Base-by-base conservation (phyloP, 2,113 vertebrate species). In the Hyla sarda region DNA sequence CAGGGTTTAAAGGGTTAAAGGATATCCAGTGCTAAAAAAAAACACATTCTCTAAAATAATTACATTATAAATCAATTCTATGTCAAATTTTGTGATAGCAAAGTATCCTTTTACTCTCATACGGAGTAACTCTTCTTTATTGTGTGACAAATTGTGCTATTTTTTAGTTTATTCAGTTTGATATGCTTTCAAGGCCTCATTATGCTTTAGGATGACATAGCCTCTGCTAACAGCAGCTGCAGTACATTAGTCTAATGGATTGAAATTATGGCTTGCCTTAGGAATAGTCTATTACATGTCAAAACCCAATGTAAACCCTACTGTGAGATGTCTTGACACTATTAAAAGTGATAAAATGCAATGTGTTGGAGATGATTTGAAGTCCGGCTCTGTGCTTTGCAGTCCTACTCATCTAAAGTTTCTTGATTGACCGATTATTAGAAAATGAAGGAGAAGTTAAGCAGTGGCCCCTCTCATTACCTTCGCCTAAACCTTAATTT, bases 241-340 rank as follows among this genome's bases (percentile, higher is more conserved):
- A 90, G 85, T 91, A 85, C 87, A 92, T 93, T 93, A 93, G 87
- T 32, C 87, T 93, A 95, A 94, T 92, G 91, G 90, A 90, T 82
- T 89, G 83, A 87, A 94, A 93, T 93, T 91, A 90, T 47, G 88
- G 58, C 85, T 91, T 92, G 89, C 86, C 52, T 87, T 89, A 90
- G 86, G 87, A 93, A 89, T 88, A 89, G 77, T 90, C 89, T 91
- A 80, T 89, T 90, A 80, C 89, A 25, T 90, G 85, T 77, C 86
- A 93, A 92, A 90, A 88, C 76, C 82, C 88, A 91, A 91, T 80
- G 79, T 87, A 91, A 92, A 88, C 58, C 86, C 75, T 91, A 89
- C 60, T 88, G 87, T 89, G 88, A 91, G 90, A 91, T 91, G 17
- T 87, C 88, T 89, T 90, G 79, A 89, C 86, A 83, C 82, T 91